These are phyloP conservation scores for Epinotia nisella DNA, from an alignment of 2,888 invertebrate species.

Conservation along the genomic window DNA sequence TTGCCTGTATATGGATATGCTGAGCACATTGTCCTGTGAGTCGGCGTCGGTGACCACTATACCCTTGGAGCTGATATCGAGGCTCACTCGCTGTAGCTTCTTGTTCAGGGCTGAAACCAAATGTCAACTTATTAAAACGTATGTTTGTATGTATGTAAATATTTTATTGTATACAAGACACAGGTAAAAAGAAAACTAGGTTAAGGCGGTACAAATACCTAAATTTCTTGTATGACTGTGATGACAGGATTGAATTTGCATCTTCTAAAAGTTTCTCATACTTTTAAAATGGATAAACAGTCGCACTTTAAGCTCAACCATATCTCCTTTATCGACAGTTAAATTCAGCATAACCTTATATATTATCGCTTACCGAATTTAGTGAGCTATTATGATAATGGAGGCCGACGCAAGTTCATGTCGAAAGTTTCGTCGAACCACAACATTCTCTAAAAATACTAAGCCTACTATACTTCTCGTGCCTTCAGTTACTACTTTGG, in stretches of 20 bases:
- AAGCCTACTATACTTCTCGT: neutral
- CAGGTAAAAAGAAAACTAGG: too few species aligned
- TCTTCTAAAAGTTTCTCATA: neutral
- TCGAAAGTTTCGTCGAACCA: too few species aligned
- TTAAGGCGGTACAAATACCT: too few species aligned
- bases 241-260: neutral
- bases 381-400: neutral
- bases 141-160: too few species aligned
- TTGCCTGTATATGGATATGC: slow-evolving; percentile 94
- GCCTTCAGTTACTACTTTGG: too few species aligned
- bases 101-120: slow-evolving; percentile 80
- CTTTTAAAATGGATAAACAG: neutral
- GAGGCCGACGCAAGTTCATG: too few species aligned
- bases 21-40: slow-evolving; percentile 88
- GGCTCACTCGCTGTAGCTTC: slow-evolving; percentile 86
- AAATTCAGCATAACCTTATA: neutral
- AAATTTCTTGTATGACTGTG: too few species aligned
- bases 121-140: neutral
- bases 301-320: neutral
- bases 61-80: slow-evolving; percentile 90
- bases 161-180: too few species aligned
- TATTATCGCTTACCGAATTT: neutral
- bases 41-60: slow-evolving; percentile 90
- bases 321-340: neutral
- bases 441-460: neutral